Conservation (phyloP, 2,113 vertebrate genomes). For the Daubentonia madagascariensis region DNA sequence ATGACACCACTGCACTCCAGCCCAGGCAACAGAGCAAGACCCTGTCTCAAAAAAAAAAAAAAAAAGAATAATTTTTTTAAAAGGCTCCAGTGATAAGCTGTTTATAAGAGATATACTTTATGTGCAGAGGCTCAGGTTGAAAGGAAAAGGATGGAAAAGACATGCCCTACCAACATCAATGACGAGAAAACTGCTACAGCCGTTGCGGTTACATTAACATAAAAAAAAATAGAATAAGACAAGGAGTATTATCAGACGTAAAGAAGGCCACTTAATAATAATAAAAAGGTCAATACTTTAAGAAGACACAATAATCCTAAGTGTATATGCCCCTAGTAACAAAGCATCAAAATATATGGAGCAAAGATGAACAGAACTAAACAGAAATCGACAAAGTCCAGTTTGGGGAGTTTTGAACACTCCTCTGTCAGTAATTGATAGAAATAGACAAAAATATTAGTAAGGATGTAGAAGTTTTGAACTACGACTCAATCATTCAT, state of each 20-base stretch:
- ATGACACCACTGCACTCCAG: too few relatives aligned
- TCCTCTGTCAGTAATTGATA: too few relatives aligned
- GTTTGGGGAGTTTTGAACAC: background rate
- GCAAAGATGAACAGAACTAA: background rate
- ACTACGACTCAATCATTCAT: background rate
- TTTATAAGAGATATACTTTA: background rate
- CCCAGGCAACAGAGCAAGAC: too few relatives aligned
- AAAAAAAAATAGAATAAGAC: background rate
- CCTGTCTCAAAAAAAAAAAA: too few relatives aligned
- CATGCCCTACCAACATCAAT: fast-evolving
- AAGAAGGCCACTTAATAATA: background rate
- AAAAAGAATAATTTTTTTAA: too few relatives aligned
- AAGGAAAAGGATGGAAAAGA: background rate
- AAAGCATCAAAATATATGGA: background rate
- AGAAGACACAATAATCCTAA: background rate
- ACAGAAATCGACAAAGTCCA: too few relatives aligned
- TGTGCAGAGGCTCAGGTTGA: background rate
- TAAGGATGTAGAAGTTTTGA: background rate
- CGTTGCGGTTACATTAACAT: fast-evolving
- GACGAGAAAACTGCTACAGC: fast-evolving
- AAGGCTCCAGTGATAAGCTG: background rate
- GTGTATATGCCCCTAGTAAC: background rate
- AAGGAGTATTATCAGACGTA: fast-evolving
- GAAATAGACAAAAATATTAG: background rate
- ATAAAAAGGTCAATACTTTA: background rate